These are phyloP conservation scores for Galerucella calmariensis DNA, from an alignment of 2,888 invertebrate species.

Conservation along the genomic window DNA sequence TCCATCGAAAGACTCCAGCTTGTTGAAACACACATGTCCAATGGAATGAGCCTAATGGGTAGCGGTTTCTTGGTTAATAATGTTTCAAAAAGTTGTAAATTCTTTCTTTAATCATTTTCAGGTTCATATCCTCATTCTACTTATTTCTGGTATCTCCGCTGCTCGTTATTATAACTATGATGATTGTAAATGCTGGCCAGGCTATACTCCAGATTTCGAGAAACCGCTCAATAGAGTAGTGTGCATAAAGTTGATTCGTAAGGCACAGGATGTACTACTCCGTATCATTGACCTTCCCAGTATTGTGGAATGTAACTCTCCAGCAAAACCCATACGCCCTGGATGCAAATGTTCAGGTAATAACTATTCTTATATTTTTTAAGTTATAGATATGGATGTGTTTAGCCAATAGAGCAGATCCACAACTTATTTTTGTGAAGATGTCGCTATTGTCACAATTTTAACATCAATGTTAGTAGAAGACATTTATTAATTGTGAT, in stretches of 20 bases:
- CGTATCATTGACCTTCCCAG: neutral
- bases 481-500: no score
- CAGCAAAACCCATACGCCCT: neutral
- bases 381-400: no score
- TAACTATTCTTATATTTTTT: neutral
- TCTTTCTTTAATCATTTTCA: neutral
- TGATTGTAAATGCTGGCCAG: neutral
- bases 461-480: no score
- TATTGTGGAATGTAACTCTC: neutral
- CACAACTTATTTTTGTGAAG: no score
- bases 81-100: no score
- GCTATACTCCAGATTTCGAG: neutral
- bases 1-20: no score
- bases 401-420: no score
- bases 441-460: no score
- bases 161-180: neutral
- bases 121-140: neutral
- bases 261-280: neutral
- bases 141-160: neutral
- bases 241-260: neutral
- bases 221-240: neutral
- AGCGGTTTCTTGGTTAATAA: no score
- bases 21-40: no score
- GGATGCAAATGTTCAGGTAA: slow-evolving; percentile 5
- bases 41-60: no score